Percentiles rank a stretch among this genome's conserved stretches.
These are phyloP conservation scores for Gephyroberyx darwinii DNA, from an alignment of 2,797 vertebrate species.

Conservation along the genomic window DNA sequence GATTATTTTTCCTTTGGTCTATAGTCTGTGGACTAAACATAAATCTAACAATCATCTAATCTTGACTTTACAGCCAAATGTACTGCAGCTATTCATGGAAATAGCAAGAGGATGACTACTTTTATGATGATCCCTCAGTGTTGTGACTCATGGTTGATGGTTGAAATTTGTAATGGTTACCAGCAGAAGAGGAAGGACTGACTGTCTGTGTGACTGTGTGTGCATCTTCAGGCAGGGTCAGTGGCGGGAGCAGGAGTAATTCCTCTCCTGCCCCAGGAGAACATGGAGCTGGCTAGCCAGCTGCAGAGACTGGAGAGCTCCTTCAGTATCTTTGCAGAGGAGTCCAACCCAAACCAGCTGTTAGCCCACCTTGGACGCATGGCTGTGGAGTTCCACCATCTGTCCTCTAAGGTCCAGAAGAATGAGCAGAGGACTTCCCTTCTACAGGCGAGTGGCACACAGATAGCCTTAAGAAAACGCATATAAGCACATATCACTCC, in stretches of 20 bases:
- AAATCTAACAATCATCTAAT: too few species aligned
- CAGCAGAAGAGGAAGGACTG: slow-evolving; percentile 22
- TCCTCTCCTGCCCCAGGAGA: slow-evolving; percentile 82
- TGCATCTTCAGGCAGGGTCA: slow-evolving; percentile 65
- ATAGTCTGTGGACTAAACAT: slow-evolving; percentile 1
- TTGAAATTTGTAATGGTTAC: slow-evolving; percentile 14
- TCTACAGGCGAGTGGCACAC: slow-evolving; percentile 85
- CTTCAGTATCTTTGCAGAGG: slow-evolving; percentile 92
- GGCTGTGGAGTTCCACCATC: slow-evolving; percentile 97
- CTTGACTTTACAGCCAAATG: slow-evolving; percentile 17
- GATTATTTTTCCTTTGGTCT: background rate
- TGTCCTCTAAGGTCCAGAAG: slow-evolving; percentile 97
- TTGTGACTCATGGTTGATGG: background rate
- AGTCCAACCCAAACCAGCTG: slow-evolving; percentile 94
- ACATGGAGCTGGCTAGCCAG: slow-evolving; percentile 89
- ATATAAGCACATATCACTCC: background rate
- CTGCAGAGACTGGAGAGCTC: slow-evolving; percentile 94
- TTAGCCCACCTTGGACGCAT: slow-evolving; percentile 94
- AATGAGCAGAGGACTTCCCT: slow-evolving; percentile 95
- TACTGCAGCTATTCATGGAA: slow-evolving; percentile 25
- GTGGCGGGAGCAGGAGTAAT: slow-evolving; percentile 70
- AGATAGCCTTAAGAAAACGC: background rate
- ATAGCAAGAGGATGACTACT: slow-evolving; percentile 19
- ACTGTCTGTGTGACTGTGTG: slow-evolving; percentile 45
- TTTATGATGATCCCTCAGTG: background rate